A percentile compares a stretch with the other conserved stretches of the same genome.
phyloP scores from a whole-genome alignment of 1,140 invertebrate genomes.

The Propsilocerus akamusi region DNA sequence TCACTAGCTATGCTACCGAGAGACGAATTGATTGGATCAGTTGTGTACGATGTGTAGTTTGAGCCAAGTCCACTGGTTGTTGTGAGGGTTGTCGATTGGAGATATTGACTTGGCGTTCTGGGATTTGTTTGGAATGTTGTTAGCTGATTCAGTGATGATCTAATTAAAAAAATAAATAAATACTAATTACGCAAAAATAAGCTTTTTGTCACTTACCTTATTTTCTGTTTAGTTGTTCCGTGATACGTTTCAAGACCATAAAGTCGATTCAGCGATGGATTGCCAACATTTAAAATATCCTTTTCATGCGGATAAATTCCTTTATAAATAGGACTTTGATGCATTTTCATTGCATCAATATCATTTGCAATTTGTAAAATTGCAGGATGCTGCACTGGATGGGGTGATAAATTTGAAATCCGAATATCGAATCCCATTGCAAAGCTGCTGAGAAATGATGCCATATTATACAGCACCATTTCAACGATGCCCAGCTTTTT shows the following conservation, averaged over 20 bases:
- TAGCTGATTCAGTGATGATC: constrained; percentile 48
- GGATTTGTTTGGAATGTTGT: constrained; percentile 13
- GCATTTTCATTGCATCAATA: constrained; percentile 22
- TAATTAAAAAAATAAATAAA: constrained; percentile 25
- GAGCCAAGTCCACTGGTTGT: constrained; percentile 27
- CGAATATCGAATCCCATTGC: constrained; percentile 81
- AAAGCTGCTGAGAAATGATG: constrained; percentile 70
- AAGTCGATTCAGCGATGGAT: constrained; percentile 30
- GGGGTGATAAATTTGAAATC: constrained; percentile 66
- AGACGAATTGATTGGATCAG: constrained; percentile 13
- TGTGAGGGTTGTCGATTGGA: constrained; percentile 21
- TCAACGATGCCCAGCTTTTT: constrained; percentile 60
- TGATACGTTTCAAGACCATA: constrained; percentile 83
- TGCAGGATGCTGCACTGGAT: constrained; percentile 49
- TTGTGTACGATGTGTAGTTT: constrained; percentile 24
- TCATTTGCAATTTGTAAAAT: constrained; percentile 6
- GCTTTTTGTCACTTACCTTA: constrained; percentile 11
- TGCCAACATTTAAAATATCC: constrained; percentile 29
- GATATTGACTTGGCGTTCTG: constrained; percentile 12
- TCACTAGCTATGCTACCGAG: constrained; percentile 28
- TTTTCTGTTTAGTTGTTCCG: constrained; percentile 49
- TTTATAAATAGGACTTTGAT: constrained; percentile 21
- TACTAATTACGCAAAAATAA: too few relatives aligned
- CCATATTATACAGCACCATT: constrained; percentile 74
- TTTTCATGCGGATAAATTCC: constrained; percentile 16